Conservation (phyloP, 2,113 vertebrate genomes). For the Sceloporus tristichus region DNA sequence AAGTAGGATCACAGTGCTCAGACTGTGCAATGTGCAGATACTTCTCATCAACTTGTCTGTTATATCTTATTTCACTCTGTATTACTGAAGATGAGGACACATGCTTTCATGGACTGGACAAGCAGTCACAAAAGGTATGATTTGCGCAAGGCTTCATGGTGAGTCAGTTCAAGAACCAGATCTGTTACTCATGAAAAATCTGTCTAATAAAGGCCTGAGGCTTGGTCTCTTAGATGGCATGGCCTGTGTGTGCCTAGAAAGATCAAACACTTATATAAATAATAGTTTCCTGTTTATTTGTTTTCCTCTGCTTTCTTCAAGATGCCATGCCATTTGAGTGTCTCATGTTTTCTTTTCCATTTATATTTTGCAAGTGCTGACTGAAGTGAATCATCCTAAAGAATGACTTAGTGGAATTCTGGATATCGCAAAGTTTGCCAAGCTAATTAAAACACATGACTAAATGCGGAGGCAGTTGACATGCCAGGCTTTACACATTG, state of each 20-base stretch:
- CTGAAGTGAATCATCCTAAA: slow-evolving; percentile 47
- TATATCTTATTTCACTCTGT: not conserved
- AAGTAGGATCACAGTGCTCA: too few relatives aligned
- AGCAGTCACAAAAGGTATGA: not conserved
- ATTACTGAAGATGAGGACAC: not conserved
- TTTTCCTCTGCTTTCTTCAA: not conserved
- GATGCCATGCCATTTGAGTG: slow-evolving; percentile 44
- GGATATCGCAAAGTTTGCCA: slow-evolving; percentile 37
- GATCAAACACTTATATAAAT: slow-evolving; percentile 56
- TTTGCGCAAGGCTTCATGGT: not conserved
- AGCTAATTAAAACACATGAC: slow-evolving; percentile 42
- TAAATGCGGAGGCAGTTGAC: slow-evolving; percentile 11
- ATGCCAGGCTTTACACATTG: slow-evolving; percentile 35
- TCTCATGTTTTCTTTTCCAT: slow-evolving; percentile 61
- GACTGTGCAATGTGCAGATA: too few relatives aligned
- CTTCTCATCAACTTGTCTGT: not conserved
- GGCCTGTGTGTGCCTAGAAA: slow-evolving; percentile 44
- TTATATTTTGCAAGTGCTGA: slow-evolving; percentile 38
- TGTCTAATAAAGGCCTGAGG: slow-evolving; percentile 8
- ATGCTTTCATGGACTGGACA: not conserved
- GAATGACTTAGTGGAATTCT: slow-evolving; percentile 52
- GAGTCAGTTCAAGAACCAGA: not conserved
- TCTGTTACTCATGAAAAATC: slow-evolving; percentile 20
- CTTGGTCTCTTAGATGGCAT: not conserved
- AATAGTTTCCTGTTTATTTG: slow-evolving; percentile 49